Evolutionary conservation across 2,888 invertebrate species (phyloP), one percentile per base, ranked within the genome.

Genomic region (Dasypolia templi): DNA sequence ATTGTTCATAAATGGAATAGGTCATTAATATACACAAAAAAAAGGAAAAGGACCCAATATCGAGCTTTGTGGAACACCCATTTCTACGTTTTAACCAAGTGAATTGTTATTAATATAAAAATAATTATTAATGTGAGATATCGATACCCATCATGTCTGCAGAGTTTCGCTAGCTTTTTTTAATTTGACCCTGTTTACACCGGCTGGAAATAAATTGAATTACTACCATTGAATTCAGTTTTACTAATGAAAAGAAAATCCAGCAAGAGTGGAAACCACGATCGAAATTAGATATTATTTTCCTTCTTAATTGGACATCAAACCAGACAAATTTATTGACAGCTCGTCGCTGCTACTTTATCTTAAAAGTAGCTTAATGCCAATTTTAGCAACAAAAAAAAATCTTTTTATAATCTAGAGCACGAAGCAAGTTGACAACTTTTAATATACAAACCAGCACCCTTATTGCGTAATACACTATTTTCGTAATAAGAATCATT

Each of bases 391-490:
- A 46, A 17, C n/a, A 63, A 74, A 12, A 17, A 35, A 51, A 29
- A 0, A 49, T 12, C 6, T 49, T 39, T 44, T 59, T 44, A 44
- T 39, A 75, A 75, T 44, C n/a, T 6, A 0, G 7, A 68, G 1
- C 44, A 59, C 12, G 22, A 53, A 17, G 7, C 22, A 46, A 6
- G n/a, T 19, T 22, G 32, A 49, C 12, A 73, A 14, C 5, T 35
- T 46, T 51, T 46, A 22, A 51, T 17, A 72, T 22, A 72, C 22
- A 61, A 59, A 58, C 29, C 42, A 12, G n/a, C n/a, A n/a, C n/a
- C n/a, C n/a, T n/a, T n/a, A n/a, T n/a, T n/a, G n/a, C n/a, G n/a
- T n/a, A n/a, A n/a, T n/a, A n/a, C n/a, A n/a, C n/a, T n/a, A n/a
- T n/a, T n/a, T n/a, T n/a, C n/a, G n/a, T n/a, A n/a, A n/a, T n/a